These are phyloP conservation scores for Tiphia femorata DNA, from an alignment of 2,888 invertebrate species.

Conservation along the genomic window DNA sequence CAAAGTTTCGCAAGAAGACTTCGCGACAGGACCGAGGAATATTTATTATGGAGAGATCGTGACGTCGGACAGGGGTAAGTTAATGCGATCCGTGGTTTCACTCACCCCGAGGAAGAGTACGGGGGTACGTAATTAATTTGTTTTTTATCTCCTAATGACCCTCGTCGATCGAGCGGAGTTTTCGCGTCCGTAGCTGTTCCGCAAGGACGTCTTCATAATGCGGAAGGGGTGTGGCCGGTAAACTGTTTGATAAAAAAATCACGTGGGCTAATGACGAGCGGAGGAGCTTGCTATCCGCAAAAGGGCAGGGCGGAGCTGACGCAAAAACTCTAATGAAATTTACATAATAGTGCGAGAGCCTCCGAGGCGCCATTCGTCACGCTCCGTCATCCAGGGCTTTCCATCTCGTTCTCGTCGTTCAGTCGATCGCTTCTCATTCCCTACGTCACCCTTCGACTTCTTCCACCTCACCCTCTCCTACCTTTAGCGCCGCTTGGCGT, in stretches of 20 bases:
- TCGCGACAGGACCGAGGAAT: no score
- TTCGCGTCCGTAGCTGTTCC: not conserved
- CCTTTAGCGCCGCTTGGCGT: slow-evolving; percentile 5
- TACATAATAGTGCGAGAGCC: slow-evolving; percentile 47
- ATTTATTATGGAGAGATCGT: no score
- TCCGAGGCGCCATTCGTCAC: slow-evolving; percentile 44
- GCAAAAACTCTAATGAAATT: slow-evolving; percentile 53
- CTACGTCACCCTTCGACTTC: not conserved
- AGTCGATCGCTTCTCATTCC: slow-evolving; percentile 15
- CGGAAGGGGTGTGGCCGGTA: slow-evolving; percentile 22
- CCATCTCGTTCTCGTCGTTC: slow-evolving; percentile 35
- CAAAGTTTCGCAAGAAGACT: no score
- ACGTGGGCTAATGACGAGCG: slow-evolving; percentile 42
- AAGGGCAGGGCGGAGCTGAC: slow-evolving; percentile 11
- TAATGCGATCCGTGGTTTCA: no score
- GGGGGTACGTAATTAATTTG: no score
- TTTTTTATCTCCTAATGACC: no score
- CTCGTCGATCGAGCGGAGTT: no score
- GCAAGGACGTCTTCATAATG: slow-evolving; percentile 23
- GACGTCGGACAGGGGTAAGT: no score
- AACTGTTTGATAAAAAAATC: slow-evolving; percentile 23
- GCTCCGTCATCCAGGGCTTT: slow-evolving; percentile 31
- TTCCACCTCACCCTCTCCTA: not conserved
- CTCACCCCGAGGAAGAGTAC: no score
- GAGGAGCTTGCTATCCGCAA: slow-evolving; percentile 11